Evolutionary conservation across 2,113 vertebrate species (phyloP), one percentile per base, ranked within the genome.

Genomic region (Collichthys lucidus): DNA sequence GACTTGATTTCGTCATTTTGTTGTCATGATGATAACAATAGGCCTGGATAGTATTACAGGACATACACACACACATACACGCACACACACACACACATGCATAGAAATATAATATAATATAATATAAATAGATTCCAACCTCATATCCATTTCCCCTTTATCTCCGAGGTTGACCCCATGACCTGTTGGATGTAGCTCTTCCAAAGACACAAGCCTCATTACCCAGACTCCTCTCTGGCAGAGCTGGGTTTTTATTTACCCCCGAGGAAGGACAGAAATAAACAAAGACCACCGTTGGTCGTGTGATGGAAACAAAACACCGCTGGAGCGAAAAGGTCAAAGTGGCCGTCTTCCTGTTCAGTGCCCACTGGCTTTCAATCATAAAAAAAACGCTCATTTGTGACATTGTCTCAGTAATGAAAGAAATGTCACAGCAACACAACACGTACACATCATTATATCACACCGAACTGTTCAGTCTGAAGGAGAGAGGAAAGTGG

Each of bases 231-330:
- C 88, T 92, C 90, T 86, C 73, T 76, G 82, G 79, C 47, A 66
- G 59, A 77, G 74, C 22, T 2, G 90, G 87, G 89, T 88, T 86
- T n/a, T 89, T 78, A 86, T 89, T 88, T 85, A 88, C 84, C 91
- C 92, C 77, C 50, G 78, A 91, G 91, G 88, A 92, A 92, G 90
- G 92, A 93, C 91, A 83, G 87, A 88, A 92, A 93, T 91, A 92
- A 87, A 91, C 80, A 87, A 89, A 91, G 90, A 86, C 83, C 77
- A 82, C 66, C 5, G 31, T 62, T 80, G 84, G 90, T 89, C 16
- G 78, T 88, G 83, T 66, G 82, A 80, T 79, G 76, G 90, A 92
- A 92, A 91, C 90, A 84, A 82, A 91, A 93, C 82, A 84, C 90
- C 8, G 56, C 82, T 12, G 70, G 79, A 77, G 82, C n/a, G 44